Percentiles rank a stretch among this genome's conserved stretches.
These are phyloP conservation scores for Archips crataeganus DNA, from an alignment of 2,888 invertebrate genomes.

Conservation along the genomic window DNA sequence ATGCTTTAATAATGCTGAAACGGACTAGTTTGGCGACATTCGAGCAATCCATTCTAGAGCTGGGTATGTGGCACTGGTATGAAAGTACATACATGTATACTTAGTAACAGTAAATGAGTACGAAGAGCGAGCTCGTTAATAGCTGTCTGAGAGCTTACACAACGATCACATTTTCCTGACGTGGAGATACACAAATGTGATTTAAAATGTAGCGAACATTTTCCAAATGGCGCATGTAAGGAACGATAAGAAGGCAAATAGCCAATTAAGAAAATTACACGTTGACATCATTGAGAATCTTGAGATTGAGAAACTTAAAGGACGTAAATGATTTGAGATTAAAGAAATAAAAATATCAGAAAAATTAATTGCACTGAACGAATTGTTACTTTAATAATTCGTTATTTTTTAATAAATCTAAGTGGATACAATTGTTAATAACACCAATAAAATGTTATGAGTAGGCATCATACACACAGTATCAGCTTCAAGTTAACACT, in stretches of 20 bases:
- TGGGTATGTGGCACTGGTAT: background rate
- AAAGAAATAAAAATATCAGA: too few species aligned
- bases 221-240: too few species aligned
- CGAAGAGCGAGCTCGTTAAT: background rate
- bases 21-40: constrained; percentile 10
- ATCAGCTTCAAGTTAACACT: background rate
- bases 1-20: constrained; percentile 7
- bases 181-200: background rate
- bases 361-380: too few species aligned
- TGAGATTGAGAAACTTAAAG: too few species aligned
- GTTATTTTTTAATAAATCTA: too few species aligned
- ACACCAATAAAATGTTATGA: too few species aligned
- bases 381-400: too few species aligned
- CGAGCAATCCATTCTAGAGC: constrained; percentile 1
- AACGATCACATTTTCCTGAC: background rate
- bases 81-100: background rate
- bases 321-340: too few species aligned
- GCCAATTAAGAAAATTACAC: too few species aligned
- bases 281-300: too few species aligned
- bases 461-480: background rate
- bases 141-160: background rate
- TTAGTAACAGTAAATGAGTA: background rate
- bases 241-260: too few species aligned
- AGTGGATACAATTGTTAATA: too few species aligned
- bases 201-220: background rate